These are phyloP conservation scores for Centropyge bicolor DNA, from an alignment of 2,797 vertebrate genomes.

Conservation along the genomic window DNA sequence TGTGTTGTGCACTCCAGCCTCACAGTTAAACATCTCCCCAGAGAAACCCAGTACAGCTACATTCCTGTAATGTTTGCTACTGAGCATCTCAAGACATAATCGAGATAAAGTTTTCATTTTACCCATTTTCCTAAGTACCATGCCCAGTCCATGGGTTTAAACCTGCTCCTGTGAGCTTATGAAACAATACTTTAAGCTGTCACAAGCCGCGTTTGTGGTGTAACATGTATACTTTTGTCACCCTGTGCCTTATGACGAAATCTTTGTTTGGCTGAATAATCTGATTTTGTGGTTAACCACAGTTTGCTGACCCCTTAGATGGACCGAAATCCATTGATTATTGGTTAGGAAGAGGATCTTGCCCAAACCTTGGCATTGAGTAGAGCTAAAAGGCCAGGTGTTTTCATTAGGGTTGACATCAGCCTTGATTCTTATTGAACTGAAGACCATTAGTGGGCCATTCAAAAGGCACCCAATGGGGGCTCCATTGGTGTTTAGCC, in stretches of 20 bases:
- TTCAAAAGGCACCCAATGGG: slow-evolving; percentile 64
- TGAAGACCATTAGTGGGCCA: slow-evolving; percentile 70
- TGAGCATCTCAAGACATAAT: background rate
- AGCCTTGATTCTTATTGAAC: slow-evolving; percentile 74
- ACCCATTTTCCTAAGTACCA: background rate
- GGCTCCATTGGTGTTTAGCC: slow-evolving; percentile 81
- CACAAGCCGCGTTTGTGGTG: slow-evolving; percentile 21
- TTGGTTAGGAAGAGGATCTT: slow-evolving; percentile 46
- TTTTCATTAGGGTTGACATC: slow-evolving; percentile 68
- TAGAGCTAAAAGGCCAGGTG: slow-evolving; percentile 49
- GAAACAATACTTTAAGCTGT: slow-evolving; percentile 24
- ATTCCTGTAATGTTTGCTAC: slow-evolving; percentile 45
- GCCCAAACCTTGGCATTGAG: slow-evolving; percentile 29
- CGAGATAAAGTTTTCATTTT: background rate
- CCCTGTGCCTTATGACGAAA: background rate
- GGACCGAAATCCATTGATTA: slow-evolving; percentile 53
- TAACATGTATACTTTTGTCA: slow-evolving; percentile 5
- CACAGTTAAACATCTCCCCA: slow-evolving; percentile 17
- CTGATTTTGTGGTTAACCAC: slow-evolving; percentile 29
- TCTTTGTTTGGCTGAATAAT: slow-evolving; percentile 22
- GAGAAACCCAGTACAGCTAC: slow-evolving; percentile 37
- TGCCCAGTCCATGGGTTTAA: slow-evolving; percentile 2
- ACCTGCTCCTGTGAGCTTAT: background rate
- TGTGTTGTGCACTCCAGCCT: background rate
- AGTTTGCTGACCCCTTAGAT: slow-evolving; percentile 17